Percentiles rank a stretch among this genome's conserved stretches.
Evolutionary conservation across 2,888 invertebrate species (phyloP).

Genomic region (Salticus scenicus): DNA sequence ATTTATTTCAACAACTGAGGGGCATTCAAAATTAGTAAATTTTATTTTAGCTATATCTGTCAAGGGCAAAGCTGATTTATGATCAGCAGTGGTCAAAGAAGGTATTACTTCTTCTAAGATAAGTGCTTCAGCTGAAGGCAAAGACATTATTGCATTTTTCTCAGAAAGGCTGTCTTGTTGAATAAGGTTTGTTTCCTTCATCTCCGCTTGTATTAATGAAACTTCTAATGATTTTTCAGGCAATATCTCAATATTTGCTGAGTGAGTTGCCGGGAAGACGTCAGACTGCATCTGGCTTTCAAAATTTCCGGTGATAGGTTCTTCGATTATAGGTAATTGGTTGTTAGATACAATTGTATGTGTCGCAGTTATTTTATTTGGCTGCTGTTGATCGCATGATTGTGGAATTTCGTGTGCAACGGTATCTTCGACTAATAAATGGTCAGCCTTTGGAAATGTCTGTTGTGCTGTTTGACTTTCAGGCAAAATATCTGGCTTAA

Average conservation of each 20-base stretch:
- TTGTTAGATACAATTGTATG: constrained; percentile 31
- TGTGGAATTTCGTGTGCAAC: constrained; percentile 25
- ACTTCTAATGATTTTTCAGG: constrained; percentile 49
- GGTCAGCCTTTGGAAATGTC: constrained; percentile 28
- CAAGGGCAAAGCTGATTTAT: constrained; percentile 15
- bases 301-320: constrained; percentile 39
- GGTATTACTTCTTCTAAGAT: constrained; percentile 52
- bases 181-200: constrained; percentile 52
- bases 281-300: constrained; percentile 32
- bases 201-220: constrained; percentile 62
- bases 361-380: constrained; percentile 23
- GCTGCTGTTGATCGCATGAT: constrained; percentile 23
- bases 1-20: constrained; percentile 69
- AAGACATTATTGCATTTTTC: constrained; percentile 62
- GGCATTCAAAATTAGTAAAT: constrained; percentile 50
- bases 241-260: constrained; percentile 30
- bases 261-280: constrained; percentile 31
- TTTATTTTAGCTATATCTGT: constrained; percentile 30
- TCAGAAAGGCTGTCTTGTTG: constrained; percentile 72
- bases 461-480: constrained; percentile 33
- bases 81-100: constrained; percentile 28
- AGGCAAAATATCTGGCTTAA: constrained; percentile 58
- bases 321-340: constrained; percentile 28
- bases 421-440: constrained; percentile 45
- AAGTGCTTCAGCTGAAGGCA: constrained; percentile 71